Evolutionary conservation across 2,888 invertebrate genomes (phyloP), one percentile per base, ranked within the genome.

Genomic region (Plagodis dolabraria): DNA sequence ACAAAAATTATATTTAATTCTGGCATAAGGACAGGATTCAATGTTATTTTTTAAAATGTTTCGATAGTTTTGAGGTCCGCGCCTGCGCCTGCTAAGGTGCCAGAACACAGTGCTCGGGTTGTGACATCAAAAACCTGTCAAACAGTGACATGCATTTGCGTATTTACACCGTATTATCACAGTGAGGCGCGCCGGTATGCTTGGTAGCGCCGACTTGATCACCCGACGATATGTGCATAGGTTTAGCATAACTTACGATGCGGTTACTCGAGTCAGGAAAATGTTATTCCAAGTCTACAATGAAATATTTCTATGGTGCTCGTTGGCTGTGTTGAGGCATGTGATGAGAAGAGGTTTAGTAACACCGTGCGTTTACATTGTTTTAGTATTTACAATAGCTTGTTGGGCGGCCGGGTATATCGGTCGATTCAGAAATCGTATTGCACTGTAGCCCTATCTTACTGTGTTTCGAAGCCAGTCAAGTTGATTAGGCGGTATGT

Each of bases 281-380:
- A 90, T 90, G 89, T 92, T 89, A 91, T 89, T 89, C 83, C 86
- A 87, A 89, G 83, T 87, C 92, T 92, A 92, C 92, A 83, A 91
- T 90, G 89, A 92, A 82, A 83, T 86, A 89, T 87, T 87, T 87
- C 89, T 92, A 92, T 89, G 81, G 92, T 92, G 92, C 92, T 87
- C 86, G 76, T 90, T 90, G 89, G 91, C 90, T 87, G 92, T 92
- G 92, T 92, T 82, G 80, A 92, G 92, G 92, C 92, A 87, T 87
- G 92, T 92, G 92, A 91, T 89, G 87, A 91, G 86, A 90, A 90
- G 90, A 89, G 88, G 85, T 90, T 92, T 89, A 91, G 91, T 92
- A 91, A 92, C 91, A 92, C 91, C 89, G 92, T 92, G 92, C 92
- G 81, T 79, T 82, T 85, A 87, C 80, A 87, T 83, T 22, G 79